A percentile compares a stretch with the other conserved stretches of the same genome.
phyloP scores from a whole-genome alignment of 1,140 invertebrate species.

The Pectinophora gossypiella region DNA sequence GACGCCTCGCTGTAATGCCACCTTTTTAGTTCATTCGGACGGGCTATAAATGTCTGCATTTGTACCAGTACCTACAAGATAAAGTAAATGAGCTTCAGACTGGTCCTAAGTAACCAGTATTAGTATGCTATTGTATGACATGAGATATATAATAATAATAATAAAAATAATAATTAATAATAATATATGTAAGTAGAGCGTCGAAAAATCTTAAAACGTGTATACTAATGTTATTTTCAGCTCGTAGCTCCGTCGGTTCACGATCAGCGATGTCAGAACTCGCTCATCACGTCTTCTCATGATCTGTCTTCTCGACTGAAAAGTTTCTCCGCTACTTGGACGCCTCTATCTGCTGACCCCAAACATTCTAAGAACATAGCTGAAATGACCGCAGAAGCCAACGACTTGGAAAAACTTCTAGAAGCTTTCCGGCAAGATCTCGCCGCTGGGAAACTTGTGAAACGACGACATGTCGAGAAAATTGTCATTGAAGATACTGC shows the following conservation, averaged over 20 bases:
- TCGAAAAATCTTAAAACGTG: no score
- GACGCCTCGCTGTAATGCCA: background rate
- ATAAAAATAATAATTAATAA: background rate
- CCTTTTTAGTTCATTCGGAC: background rate
- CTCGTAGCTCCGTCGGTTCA: slow-evolving; percentile 34
- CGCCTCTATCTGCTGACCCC: slow-evolving; percentile 15
- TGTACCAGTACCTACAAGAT: no score
- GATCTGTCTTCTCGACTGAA: slow-evolving; percentile 18
- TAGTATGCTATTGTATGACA: no score
- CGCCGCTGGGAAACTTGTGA: slow-evolving; percentile 22
- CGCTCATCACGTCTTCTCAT: slow-evolving; percentile 22
- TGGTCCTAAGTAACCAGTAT: no score
- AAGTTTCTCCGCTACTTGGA: slow-evolving; percentile 22
- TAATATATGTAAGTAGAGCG: background rate
- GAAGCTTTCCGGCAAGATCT: slow-evolving; percentile 19
- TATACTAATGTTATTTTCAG: no score
- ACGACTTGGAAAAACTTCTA: slow-evolving; percentile 22
- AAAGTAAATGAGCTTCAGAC: no score
- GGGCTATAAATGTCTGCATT: background rate
- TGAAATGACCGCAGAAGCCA: slow-evolving; percentile 19
- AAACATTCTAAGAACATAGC: slow-evolving; percentile 7
- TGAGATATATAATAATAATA: no score
- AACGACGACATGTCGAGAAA: slow-evolving; percentile 15
- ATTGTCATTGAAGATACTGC: slow-evolving; percentile 42
- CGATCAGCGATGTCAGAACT: slow-evolving; percentile 23